These are phyloP conservation scores for Cossypha caffra DNA, from an alignment of 2,797 vertebrate genomes.

Conservation along the genomic window DNA sequence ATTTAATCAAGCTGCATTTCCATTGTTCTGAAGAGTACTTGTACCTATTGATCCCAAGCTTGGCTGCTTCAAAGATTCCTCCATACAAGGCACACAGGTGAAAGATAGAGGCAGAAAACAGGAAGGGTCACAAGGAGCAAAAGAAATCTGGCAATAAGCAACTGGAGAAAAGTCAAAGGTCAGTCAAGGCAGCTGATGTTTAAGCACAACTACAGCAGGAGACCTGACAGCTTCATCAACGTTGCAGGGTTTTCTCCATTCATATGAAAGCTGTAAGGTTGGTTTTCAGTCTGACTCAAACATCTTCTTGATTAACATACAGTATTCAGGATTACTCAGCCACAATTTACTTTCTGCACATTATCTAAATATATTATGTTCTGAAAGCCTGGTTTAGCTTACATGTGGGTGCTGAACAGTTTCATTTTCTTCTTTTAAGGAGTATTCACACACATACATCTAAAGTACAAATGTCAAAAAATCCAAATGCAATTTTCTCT, in stretches of 20 bases:
- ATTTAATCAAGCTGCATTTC: constrained; percentile 47
- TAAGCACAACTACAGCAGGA: constrained; percentile 72
- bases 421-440: not conserved
- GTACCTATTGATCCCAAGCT: constrained; percentile 74
- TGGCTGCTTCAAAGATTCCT: constrained; percentile 75
- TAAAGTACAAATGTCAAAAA: not conserved
- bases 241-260: not conserved
- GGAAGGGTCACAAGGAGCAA: constrained; percentile 67
- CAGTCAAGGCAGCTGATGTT: constrained; percentile 78
- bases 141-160: constrained; percentile 72
- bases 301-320: not conserved
- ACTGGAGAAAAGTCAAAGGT: constrained; percentile 76
- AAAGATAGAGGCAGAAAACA: constrained; percentile 73
- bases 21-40: constrained; percentile 9
- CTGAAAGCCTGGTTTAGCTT: not conserved
- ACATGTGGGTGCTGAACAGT: not conserved
- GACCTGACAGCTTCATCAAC: constrained; percentile 43
- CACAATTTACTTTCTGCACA: not conserved
- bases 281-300: not conserved
- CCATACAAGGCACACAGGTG: constrained; percentile 78
- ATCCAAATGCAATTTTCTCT: not conserved
- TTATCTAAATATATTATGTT: not conserved
- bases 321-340: not conserved
- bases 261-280: not conserved
- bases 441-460: not conserved